phyloP scores from a whole-genome alignment of 2,113 vertebrate genomes.

The Podarcis muralis region DNA sequence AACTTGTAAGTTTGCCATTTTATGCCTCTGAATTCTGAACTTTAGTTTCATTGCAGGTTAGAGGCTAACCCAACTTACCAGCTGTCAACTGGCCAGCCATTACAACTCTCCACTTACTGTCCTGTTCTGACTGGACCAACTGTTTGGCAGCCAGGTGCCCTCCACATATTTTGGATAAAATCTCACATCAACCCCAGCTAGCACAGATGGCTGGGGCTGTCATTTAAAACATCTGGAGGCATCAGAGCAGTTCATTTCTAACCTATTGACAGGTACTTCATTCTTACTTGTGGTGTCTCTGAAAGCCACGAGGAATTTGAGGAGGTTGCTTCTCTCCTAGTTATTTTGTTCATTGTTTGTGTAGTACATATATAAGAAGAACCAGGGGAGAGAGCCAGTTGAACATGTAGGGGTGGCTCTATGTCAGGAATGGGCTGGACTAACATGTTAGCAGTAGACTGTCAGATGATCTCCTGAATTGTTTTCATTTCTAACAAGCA shows the following conservation, averaged over 20 bases:
- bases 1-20: background rate
- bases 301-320: background rate
- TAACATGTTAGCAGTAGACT: too few species aligned
- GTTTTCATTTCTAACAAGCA: background rate
- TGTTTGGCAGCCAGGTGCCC: background rate
- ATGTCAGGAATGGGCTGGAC: too few species aligned
- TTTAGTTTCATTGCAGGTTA: background rate
- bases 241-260: background rate
- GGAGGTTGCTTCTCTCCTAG: background rate
- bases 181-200: too few species aligned
- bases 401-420: background rate
- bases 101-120: background rate
- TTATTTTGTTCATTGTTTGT: background rate
- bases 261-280: background rate
- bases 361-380: background rate
- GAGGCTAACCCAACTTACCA: background rate
- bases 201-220: too few species aligned
- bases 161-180: too few species aligned
- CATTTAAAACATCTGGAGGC: too few species aligned
- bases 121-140: background rate
- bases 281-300: background rate
- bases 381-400: background rate
- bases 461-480: background rate
- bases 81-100: background rate
- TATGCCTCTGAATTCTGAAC: background rate